Percentiles rank a stretch among this genome's conserved stretches.
These are phyloP conservation scores for Agrilus planipennis DNA, from an alignment of 1,140 invertebrate genomes.

Conservation along the genomic window DNA sequence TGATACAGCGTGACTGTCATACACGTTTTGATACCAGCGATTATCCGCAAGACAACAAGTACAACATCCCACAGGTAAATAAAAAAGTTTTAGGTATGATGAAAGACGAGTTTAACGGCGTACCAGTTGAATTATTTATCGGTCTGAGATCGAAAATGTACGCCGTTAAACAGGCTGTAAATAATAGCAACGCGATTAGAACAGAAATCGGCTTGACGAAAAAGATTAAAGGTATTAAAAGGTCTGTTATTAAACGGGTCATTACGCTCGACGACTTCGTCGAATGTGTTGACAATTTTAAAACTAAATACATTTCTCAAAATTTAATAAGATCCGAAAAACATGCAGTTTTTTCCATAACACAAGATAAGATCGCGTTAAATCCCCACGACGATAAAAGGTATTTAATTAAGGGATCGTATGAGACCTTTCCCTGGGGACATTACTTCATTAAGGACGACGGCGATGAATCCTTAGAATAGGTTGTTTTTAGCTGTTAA, in stretches of 20 bases:
- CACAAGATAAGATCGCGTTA: constrained; percentile 18
- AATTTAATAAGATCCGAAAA: constrained; percentile 12
- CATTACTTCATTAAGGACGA: too few species aligned
- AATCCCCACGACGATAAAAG: constrained; percentile 14
- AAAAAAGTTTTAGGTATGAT: constrained; percentile 39
- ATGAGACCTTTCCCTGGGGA: constrained; percentile 7
- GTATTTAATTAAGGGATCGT: constrained; percentile 4
- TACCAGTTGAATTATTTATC: constrained; percentile 31
- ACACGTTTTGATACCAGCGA: constrained; percentile 25
- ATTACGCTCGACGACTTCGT: constrained; percentile 21
- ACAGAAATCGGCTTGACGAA: constrained; percentile 15
- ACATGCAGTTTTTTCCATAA: constrained; percentile 16
- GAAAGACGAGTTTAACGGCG: constrained; percentile 37
- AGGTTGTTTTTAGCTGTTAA: too few species aligned
- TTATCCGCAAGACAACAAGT: constrained; percentile 22
- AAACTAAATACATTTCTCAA: constrained; percentile 8
- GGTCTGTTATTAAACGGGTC: neutral
- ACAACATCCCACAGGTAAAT: constrained; percentile 27
- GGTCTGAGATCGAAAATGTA: constrained; percentile 36
- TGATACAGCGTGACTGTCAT: too few species aligned
- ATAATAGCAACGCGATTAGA: constrained; percentile 22
- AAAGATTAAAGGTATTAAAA: constrained; percentile 8
- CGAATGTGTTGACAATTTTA: constrained; percentile 13
- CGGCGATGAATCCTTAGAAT: too few species aligned
- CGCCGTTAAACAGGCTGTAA: constrained; percentile 16